phyloP scores from a whole-genome alignment of 64 coral and sea anemone species.

The Actinia equina region DNA sequence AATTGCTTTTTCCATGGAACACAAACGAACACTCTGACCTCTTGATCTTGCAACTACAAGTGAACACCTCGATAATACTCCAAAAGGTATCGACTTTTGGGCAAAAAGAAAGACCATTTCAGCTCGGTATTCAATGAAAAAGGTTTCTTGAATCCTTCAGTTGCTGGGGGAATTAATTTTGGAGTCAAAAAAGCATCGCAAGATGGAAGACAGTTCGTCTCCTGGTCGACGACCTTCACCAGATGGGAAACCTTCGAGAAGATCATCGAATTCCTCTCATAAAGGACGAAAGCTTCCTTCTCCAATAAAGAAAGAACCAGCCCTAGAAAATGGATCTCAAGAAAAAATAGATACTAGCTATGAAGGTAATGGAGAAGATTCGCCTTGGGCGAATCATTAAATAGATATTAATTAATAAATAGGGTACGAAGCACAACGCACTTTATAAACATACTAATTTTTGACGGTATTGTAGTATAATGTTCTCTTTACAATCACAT shows the following conservation, averaged over 20 bases:
- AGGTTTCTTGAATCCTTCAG: background rate
- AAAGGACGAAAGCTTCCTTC: conserved; percentile 25
- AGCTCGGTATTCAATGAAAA: background rate
- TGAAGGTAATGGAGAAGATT: background rate
- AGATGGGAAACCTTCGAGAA: background rate
- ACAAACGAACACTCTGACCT: conserved; percentile 2
- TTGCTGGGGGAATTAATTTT: background rate
- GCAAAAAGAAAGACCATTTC: background rate
- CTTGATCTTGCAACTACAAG: background rate
- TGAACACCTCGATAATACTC: background rate
- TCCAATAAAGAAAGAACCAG: conserved; percentile 11
- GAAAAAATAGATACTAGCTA: background rate
- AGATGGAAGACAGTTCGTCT: conserved; percentile 12
- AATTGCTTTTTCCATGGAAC: background rate
- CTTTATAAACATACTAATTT: background rate
- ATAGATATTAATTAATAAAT: too few relatives aligned
- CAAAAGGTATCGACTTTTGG: background rate
- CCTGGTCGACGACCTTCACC: conserved; percentile 19
- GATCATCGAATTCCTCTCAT: background rate
- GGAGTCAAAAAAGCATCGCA: background rate
- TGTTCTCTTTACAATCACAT: too few relatives aligned
- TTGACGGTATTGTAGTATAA: too few relatives aligned
- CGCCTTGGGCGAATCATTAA: too few relatives aligned
- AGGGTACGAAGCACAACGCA: background rate
- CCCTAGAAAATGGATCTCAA: background rate